phyloP scores from a whole-genome alignment of 2,113 vertebrate species.

The Ivindomyrus marchei region DNA sequence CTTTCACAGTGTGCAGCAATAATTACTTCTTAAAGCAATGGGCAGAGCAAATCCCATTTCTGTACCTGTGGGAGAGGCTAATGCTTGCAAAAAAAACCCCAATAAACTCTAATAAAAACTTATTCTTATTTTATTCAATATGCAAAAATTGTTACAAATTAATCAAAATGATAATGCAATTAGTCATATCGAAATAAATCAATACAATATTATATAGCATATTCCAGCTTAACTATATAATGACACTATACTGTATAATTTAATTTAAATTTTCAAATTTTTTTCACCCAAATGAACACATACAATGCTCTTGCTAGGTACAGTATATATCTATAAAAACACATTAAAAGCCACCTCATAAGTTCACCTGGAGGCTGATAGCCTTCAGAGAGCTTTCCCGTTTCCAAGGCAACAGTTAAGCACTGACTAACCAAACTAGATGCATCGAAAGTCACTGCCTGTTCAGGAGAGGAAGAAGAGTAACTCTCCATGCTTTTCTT shows the following conservation, averaged over 20 bases:
- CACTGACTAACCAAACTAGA: constrained; percentile 27
- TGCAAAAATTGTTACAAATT: not conserved
- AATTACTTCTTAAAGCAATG: constrained; percentile 59
- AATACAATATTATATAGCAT: not conserved
- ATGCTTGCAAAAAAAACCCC: constrained; percentile 31
- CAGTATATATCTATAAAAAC: not conserved
- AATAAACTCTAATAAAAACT: not conserved
- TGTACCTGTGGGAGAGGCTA: constrained; percentile 47
- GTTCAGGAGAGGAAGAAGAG: constrained; percentile 7
- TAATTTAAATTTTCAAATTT: not conserved
- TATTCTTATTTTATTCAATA: not conserved
- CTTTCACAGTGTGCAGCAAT: constrained; percentile 50
- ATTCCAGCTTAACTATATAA: not conserved
- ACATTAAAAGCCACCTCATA: not conserved
- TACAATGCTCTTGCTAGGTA: not conserved
- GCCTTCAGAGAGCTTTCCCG: not conserved
- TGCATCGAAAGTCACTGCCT: constrained; percentile 30
- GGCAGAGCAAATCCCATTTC: constrained; percentile 50
- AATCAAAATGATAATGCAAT: not conserved
- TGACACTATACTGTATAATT: not conserved
- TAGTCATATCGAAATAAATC: not conserved
- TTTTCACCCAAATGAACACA: not conserved
- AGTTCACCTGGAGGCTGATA: not conserved
- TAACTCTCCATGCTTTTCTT: not conserved
- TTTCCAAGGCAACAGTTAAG: not conserved